Percentiles rank a stretch among this genome's conserved stretches.
Conservation (phyloP, 2,888 invertebrate genomes). For the Eutolmus rufibarbis region DNA sequence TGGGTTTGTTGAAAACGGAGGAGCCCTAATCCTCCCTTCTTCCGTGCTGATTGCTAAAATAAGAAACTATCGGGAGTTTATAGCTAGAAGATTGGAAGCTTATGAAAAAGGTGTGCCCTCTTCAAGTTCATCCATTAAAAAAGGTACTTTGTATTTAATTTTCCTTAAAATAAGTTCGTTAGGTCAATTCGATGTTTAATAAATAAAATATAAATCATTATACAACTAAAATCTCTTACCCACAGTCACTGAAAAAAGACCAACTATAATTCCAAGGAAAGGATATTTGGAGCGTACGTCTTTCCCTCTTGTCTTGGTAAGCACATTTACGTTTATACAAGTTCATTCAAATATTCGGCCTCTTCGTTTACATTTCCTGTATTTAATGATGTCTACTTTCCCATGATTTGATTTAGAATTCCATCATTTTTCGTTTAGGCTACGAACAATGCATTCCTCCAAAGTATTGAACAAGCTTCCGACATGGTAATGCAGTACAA, state of each 20-base stretch:
- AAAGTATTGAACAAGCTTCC: slow-evolving; percentile 64
- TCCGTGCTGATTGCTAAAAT: slow-evolving; percentile 56
- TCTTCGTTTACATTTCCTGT: neutral
- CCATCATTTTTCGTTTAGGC: slow-evolving; percentile 52
- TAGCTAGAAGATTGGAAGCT: slow-evolving; percentile 43
- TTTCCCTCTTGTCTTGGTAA: slow-evolving; percentile 65
- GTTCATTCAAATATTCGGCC: neutral
- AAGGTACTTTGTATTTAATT: neutral
- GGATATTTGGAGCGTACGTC: slow-evolving; percentile 58
- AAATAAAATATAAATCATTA: neutral
- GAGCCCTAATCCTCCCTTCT: slow-evolving; percentile 54
- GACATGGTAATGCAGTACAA: slow-evolving; percentile 74
- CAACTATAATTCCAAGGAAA: slow-evolving; percentile 51
- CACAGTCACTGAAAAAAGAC: neutral
- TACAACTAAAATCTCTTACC: neutral
- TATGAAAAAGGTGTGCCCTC: neutral
- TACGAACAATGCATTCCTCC: slow-evolving; percentile 63
- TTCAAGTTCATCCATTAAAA: neutral
- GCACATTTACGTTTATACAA: slow-evolving; percentile 41
- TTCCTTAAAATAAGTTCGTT: neutral
- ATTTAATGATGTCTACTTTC: neutral
- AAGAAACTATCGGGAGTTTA: slow-evolving; percentile 56
- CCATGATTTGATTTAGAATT: neutral
- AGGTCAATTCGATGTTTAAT: too few relatives aligned
- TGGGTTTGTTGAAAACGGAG: slow-evolving; percentile 55